A percentile compares a stretch with the other conserved stretches of the same genome.
Conservation (phyloP, 2,797 vertebrate genomes). For the Chanos chanos region DNA sequence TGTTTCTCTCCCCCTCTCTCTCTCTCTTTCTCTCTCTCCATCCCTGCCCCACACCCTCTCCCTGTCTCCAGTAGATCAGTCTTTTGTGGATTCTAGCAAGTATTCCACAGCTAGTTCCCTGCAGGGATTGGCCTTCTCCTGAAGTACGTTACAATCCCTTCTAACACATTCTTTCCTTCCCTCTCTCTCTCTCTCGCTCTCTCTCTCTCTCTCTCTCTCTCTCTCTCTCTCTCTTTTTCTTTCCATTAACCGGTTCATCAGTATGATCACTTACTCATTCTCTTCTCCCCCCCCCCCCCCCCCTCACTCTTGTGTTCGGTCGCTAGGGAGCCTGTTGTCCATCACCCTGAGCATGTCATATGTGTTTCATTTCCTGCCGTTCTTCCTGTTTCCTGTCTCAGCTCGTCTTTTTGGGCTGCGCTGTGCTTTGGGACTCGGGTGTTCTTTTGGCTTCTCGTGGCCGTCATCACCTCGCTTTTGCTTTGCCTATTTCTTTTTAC, state of each 20-base stretch:
- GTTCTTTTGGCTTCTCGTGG: no score
- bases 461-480: no score
- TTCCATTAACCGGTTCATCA: slow-evolving; percentile 29
- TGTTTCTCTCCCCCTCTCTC: slow-evolving; percentile 44
- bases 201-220: neutral
- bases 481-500: no score
- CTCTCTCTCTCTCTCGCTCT: slow-evolving; percentile 8
- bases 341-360: slow-evolving; percentile 57
- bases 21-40: slow-evolving; percentile 28
- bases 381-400: slow-evolving; percentile 71
- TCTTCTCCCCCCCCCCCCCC: slow-evolving; percentile 69
- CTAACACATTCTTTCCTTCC: slow-evolving; percentile 34
- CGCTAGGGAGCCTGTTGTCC: slow-evolving; percentile 47
- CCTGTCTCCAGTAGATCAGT: slow-evolving; percentile 83
- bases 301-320: slow-evolving; percentile 55
- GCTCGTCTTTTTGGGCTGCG: slow-evolving; percentile 30
- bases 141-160: slow-evolving; percentile 80
- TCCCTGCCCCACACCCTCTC: slow-evolving; percentile 24
- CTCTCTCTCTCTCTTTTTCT: slow-evolving; percentile 5
- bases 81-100: slow-evolving; percentile 96
- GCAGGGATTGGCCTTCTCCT: slow-evolving; percentile 95
- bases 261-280: slow-evolving; percentile 39
- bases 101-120: slow-evolving; percentile 90
- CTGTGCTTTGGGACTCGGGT: slow-evolving; percentile 7
- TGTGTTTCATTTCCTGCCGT: slow-evolving; percentile 73